A percentile compares a stretch with the other conserved stretches of the same genome.
Conservation (phyloP, 2,888 invertebrate genomes). For the Bombylius discolor region DNA sequence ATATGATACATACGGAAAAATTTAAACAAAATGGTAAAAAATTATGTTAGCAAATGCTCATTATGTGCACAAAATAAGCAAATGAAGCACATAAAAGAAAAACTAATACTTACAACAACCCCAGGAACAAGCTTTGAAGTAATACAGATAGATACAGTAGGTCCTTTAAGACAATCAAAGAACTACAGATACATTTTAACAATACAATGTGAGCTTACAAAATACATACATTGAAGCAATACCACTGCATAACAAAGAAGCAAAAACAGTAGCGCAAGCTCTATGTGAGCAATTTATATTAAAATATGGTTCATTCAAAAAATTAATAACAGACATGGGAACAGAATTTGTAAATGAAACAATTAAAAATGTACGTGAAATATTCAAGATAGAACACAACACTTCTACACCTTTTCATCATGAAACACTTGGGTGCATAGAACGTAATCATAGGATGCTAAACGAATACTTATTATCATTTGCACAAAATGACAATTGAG, state of each 20-base stretch:
- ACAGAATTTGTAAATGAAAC: constrained; percentile 13
- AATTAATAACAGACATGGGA: constrained; percentile 12
- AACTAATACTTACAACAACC: not conserved
- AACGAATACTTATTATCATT: constrained; percentile 15
- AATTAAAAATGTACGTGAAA: constrained; percentile 5
- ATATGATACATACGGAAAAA: not conserved
- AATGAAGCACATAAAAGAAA: not conserved
- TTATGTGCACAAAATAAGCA: not conserved
- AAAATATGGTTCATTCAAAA: constrained; percentile 12
- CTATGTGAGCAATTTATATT: constrained; percentile 16
- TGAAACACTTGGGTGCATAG: constrained; percentile 14
- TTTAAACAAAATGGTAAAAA: not conserved
- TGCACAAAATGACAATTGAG: constrained; percentile 9
- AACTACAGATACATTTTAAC: not conserved
- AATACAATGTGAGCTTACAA: not conserved
- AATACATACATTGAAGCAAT: constrained; percentile 14
- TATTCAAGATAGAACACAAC: constrained; percentile 7
- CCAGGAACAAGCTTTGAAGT: not conserved
- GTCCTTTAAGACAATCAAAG: not conserved
- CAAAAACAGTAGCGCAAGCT: constrained; percentile 16
- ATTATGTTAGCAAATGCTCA: not conserved
- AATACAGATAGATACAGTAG: not conserved
- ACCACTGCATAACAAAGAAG: constrained; percentile 17
- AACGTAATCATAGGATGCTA: constrained; percentile 15
- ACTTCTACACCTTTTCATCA: constrained; percentile 13